Evolutionary conservation across 2,888 invertebrate species (phyloP), one percentile per base, ranked within the genome.

Genomic region (Drosophila picticornis): DNA sequence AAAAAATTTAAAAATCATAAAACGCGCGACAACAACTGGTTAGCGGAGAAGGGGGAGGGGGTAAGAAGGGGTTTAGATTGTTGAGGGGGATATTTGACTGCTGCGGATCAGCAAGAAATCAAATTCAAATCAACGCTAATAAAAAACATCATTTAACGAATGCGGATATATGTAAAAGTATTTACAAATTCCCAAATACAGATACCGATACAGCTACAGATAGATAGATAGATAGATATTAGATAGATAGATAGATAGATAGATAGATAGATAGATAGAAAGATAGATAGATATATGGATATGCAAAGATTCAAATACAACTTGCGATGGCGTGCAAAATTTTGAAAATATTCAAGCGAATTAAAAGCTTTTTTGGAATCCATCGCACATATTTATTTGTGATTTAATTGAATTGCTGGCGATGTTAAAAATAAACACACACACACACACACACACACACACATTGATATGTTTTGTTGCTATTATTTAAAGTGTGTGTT

Each of bases 361-460:
- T 82, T 82, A 75, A 87, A 87, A 85, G 84, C 87, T 73, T 83
- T 73, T 81, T 86, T 67, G 60, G 72, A 71, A 86, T 71, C 61
- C 70, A 25, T 19, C 13, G 13, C 29, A 75, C 83, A 83, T 85
- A 85, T 87, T 85, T 87, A 85, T 87, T 87, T 89, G 88, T 84
- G 90, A 89, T 89, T 86, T 86, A 86, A 86, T 86, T 84, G 85
- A 83, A 89, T 87, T 82, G 87, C 87, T 70, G 72, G 77, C 64
- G 77, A 53, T 70, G 81, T 84, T 84, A 81, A 84, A 86, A 88
- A 88, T 88, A 88, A 85, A 84, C 75, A 84, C 66, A 58, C 32
- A 25, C n/a, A 11, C 55, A 63, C 31, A 31, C 27, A 27, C 22
- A 13, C 53, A 29, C 19, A 40, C 13, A 50, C 19, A 13, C n/a